These are phyloP conservation scores for Drosophila longiperda DNA, from an alignment of 2,888 invertebrate species.

Conservation along the genomic window DNA sequence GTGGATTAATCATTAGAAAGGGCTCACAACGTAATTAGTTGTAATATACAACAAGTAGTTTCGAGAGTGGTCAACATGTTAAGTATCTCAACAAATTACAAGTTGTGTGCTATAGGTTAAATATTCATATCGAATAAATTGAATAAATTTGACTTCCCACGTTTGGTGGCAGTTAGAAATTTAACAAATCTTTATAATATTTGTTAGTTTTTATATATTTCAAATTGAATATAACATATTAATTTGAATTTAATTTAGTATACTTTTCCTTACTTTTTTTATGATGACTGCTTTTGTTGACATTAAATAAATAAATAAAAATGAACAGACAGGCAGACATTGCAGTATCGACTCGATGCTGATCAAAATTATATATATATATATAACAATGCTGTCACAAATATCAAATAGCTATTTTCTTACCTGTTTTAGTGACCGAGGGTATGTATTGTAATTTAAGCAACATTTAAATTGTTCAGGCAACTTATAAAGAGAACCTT, in stretches of 20 bases:
- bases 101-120: background rate
- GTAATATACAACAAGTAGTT: constrained; percentile 14
- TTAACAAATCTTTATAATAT: background rate
- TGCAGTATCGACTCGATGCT: background rate
- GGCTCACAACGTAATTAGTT: constrained; percentile 47
- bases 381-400: background rate
- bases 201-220: background rate
- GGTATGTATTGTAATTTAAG: background rate
- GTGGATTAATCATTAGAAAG: constrained; percentile 42
- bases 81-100: too few species aligned
- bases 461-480: constrained; percentile 16
- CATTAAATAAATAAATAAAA: background rate
- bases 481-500: constrained; percentile 7
- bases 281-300: background rate
- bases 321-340: background rate
- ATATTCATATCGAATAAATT: background rate
- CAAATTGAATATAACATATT: too few species aligned
- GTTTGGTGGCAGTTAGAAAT: background rate
- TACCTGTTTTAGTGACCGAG: background rate
- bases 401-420: background rate
- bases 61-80: background rate
- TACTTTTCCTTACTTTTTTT: background rate
- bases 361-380: background rate
- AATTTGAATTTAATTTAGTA: too few species aligned
- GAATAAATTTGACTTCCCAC: background rate